These are phyloP conservation scores for Anomalospiza imberbis DNA, from an alignment of 2,797 vertebrate genomes.

Conservation along the genomic window DNA sequence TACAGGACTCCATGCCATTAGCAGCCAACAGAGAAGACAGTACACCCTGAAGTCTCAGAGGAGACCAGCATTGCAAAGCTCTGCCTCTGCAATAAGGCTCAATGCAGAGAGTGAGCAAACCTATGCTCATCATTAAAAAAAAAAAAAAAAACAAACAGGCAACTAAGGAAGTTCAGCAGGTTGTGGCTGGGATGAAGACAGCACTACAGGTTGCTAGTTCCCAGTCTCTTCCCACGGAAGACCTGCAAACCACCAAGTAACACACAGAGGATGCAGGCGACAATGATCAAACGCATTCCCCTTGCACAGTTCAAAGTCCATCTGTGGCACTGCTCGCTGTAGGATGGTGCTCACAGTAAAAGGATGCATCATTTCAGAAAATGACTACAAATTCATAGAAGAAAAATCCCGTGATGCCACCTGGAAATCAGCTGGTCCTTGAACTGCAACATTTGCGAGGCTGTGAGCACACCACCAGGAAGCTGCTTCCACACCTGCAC, in stretches of 20 bases:
- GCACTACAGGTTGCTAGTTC: neutral
- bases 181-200: neutral
- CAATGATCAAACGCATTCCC: neutral
- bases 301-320: neutral
- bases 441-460: neutral
- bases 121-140: neutral
- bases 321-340: neutral
- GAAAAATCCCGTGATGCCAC: neutral
- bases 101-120: neutral
- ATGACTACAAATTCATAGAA: neutral
- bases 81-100: neutral
- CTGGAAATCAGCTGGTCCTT: neutral
- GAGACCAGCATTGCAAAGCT: neutral
- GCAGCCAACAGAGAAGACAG: neutral
- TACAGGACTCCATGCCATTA: neutral
- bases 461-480: neutral
- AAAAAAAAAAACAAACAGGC: neutral
- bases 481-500: neutral
- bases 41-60: neutral
- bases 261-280: fast-evolving
- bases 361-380: neutral
- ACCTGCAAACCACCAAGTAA: neutral
- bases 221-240: neutral
- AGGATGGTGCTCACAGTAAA: fast-evolving
- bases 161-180: neutral